A percentile compares a stretch with the other conserved stretches of the same genome.
phyloP scores from a whole-genome alignment of 2,797 vertebrate genomes.

The Crenuchus spilurus region DNA sequence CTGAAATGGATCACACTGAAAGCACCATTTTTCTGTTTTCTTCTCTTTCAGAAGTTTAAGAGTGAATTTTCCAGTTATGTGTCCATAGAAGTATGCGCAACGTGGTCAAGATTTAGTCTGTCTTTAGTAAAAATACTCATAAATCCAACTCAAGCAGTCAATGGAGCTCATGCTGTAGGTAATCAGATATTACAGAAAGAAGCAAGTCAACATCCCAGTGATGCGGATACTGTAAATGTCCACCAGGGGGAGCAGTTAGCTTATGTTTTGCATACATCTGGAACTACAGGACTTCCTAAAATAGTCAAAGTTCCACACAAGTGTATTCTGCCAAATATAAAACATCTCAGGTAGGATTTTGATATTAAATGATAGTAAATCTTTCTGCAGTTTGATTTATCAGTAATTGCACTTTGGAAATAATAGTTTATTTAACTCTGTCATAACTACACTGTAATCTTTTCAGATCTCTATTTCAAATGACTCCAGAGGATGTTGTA shows the following conservation, averaged over 20 bases:
- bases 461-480: slow-evolving; percentile 84
- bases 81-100: slow-evolving; percentile 60
- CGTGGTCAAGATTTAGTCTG: slow-evolving; percentile 75
- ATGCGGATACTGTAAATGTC: slow-evolving; percentile 42
- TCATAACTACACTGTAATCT: no score
- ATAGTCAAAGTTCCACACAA: slow-evolving; percentile 90
- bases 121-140: slow-evolving; percentile 74
- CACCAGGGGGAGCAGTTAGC: slow-evolving; percentile 73
- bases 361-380: no score
- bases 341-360: slow-evolving; percentile 85
- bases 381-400: no score
- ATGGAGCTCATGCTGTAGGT: neutral
- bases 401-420: no score
- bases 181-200: neutral
- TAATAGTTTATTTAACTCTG: no score
- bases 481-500: slow-evolving; percentile 83
- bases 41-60: slow-evolving; percentile 80
- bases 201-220: neutral
- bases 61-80: slow-evolving; percentile 63
- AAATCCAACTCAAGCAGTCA: slow-evolving; percentile 3
- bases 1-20: no score
- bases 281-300: slow-evolving; percentile 89
- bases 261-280: slow-evolving; percentile 92
- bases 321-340: slow-evolving; percentile 91
- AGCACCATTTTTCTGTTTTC: slow-evolving; percentile 30